A percentile compares a stretch with the other conserved stretches of the same genome.
Conservation (phyloP, 2,113 vertebrate species). For the Cyprinodon tularosa region DNA sequence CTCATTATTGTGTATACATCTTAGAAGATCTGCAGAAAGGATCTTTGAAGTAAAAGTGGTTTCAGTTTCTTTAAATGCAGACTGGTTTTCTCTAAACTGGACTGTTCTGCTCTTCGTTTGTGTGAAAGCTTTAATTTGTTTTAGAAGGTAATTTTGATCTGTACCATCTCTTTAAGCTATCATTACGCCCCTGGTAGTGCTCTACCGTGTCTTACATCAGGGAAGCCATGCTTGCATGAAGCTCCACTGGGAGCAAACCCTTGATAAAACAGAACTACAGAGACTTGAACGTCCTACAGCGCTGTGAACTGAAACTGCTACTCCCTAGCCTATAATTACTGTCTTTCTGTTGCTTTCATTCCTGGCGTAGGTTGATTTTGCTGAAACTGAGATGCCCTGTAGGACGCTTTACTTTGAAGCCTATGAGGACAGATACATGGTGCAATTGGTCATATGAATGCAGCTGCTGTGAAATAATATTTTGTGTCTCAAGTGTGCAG, state of each 20-base stretch:
- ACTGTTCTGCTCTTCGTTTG: not conserved
- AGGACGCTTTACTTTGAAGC: constrained; percentile 27
- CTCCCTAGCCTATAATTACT: constrained; percentile 44
- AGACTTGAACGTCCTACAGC: constrained; percentile 10
- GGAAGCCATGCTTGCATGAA: not conserved
- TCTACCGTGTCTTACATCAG: not conserved
- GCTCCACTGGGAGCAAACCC: constrained; percentile 5
- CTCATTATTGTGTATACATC: not conserved
- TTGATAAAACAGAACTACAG: constrained; percentile 21
- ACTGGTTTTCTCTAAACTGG: not conserved
- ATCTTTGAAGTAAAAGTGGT: not conserved
- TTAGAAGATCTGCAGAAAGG: not conserved
- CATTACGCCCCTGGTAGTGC: not conserved
- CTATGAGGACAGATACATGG: constrained; percentile 20
- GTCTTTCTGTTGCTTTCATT: constrained; percentile 37
- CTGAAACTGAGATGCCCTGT: constrained; percentile 4
- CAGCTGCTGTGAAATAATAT: too few relatives aligned
- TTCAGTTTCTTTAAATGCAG: too few relatives aligned
- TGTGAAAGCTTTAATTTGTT: not conserved
- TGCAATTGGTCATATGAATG: not conserved
- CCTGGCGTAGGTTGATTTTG: constrained; percentile 17
- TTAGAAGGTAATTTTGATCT: not conserved
- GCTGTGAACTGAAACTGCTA: constrained; percentile 41
- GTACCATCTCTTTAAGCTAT: not conserved
- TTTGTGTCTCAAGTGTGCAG: too few relatives aligned